Conservation (phyloP, 2,113 vertebrate species). For the Synodontis membranacea region DNA sequence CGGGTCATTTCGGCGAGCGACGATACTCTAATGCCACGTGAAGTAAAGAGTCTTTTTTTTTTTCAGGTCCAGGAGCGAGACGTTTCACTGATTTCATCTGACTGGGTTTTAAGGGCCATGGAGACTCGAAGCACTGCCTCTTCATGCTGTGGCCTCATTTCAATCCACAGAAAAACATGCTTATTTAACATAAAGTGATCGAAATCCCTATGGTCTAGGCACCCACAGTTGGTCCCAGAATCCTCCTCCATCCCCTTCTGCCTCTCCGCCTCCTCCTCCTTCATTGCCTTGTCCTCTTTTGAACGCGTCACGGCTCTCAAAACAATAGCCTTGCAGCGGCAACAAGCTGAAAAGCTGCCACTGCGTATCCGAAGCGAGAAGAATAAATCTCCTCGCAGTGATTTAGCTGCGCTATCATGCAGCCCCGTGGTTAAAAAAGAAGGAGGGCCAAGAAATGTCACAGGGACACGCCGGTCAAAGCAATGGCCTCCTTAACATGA, state of each 20-base stretch:
- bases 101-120: constrained; percentile 21
- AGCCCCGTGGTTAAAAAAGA: constrained; percentile 54
- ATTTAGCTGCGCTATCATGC: constrained; percentile 60
- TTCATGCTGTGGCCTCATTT: constrained; percentile 24
- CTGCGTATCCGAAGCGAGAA: constrained; percentile 51
- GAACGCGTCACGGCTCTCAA: constrained; percentile 36
- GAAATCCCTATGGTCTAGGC: constrained; percentile 42
- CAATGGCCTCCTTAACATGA: constrained; percentile 19
- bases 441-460: constrained; percentile 51
- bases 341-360: constrained; percentile 62
- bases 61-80: constrained; percentile 9
- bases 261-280: constrained; percentile 13
- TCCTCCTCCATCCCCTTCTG: constrained; percentile 11
- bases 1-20: not conserved
- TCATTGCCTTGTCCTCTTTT: constrained; percentile 13
- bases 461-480: constrained; percentile 14
- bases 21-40: not conserved
- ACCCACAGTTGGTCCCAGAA: constrained; percentile 48
- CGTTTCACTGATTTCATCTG: constrained; percentile 39
- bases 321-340: constrained; percentile 59
- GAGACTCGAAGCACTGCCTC: constrained; percentile 14
- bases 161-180: constrained; percentile 48
- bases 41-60: constrained; percentile 4
- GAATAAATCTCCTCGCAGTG: constrained; percentile 65
- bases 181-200: constrained; percentile 55